Conservation (phyloP, 2,888 invertebrate species). For the Scrobipalpa costella region DNA sequence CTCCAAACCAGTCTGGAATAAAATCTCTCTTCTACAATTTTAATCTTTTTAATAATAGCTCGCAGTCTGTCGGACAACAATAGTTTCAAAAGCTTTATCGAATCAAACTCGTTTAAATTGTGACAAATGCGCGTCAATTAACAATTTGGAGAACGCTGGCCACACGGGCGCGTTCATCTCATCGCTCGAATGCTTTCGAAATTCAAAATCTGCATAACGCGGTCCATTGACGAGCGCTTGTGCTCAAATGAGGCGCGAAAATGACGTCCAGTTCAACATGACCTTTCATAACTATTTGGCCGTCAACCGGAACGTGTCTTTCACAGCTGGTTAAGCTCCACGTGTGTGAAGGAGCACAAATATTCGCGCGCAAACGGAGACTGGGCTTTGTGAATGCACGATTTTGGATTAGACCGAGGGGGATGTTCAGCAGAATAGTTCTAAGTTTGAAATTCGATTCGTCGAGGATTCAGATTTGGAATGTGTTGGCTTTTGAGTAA, state of each 20-base stretch:
- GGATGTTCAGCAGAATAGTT: constrained; percentile 20
- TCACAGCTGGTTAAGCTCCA: constrained; percentile 5
- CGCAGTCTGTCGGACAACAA: not conserved
- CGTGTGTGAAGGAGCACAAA: constrained; percentile 24
- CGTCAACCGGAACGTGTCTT: not conserved
- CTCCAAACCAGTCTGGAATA: not conserved
- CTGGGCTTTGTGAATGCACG: constrained; percentile 18
- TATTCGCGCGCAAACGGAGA: constrained; percentile 24
- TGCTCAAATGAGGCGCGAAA: constrained; percentile 29
- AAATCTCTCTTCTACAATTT: not conserved
- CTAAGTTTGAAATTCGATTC: constrained; percentile 21
- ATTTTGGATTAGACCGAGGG: constrained; percentile 18
- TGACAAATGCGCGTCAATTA: constrained; percentile 14
- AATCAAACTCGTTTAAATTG: constrained; percentile 8
- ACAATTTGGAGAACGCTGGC: constrained; percentile 18
- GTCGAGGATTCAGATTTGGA: constrained; percentile 12
- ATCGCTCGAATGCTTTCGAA: constrained; percentile 24
- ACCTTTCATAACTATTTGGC: not conserved
- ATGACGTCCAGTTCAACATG: constrained; percentile 18
- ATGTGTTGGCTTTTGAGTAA: constrained; percentile 18
- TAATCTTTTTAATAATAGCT: not conserved
- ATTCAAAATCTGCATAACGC: constrained; percentile 30
- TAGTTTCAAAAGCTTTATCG: constrained; percentile 13
- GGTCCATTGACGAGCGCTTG: constrained; percentile 29
- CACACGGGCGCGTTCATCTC: constrained; percentile 17